Base-by-base conservation (phyloP, 1,140 invertebrate species). In the Habropoda laboriosa region DNA sequence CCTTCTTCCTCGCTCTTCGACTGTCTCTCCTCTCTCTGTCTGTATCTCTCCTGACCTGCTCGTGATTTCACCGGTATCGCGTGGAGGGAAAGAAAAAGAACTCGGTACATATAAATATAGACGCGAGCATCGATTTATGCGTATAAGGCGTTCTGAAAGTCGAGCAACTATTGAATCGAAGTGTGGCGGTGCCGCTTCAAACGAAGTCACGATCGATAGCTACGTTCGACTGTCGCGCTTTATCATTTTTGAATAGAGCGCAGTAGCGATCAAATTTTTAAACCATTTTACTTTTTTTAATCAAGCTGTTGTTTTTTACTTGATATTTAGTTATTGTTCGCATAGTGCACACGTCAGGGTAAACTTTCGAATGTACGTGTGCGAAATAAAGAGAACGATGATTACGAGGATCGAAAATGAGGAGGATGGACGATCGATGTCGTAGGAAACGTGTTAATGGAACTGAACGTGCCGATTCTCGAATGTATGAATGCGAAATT, bases 301-400 rank as follows among this genome's bases (percentile, higher is more conserved):
- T n/a, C n/a, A n/a, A n/a, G n/a, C n/a, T n/a, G n/a, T n/a, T n/a
- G n/a, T n/a, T n/a, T n/a, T n/a, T n/a, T n/a, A n/a, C n/a, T n/a
- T n/a, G n/a, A n/a, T n/a, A n/a, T n/a, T n/a, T n/a, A n/a, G n/a
- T n/a, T n/a, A n/a, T n/a, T n/a, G n/a, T n/a, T n/a, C n/a, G n/a
- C n/a, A n/a, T n/a, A n/a, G n/a, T n/a, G n/a, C n/a, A n/a, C n/a
- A n/a, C n/a, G n/a, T n/a, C n/a, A n/a, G n/a, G n/a, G n/a, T n/a
- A n/a, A n/a, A n/a, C n/a, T n/a, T n/a, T n/a, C 32, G 80, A 78
- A 71, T 82, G 67, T 61, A 32, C 72, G 67, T 61, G 64, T 49
- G 30, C 53, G 38, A 82, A 79, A 79, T 38, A 47, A 47, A 66
- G 13, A 67, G 45, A 42, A 16, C 47, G 30, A 35, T 49, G 61